A percentile compares a stretch with the other conserved stretches of the same genome.
These are phyloP conservation scores for Drosophila orena DNA, from an alignment of 1,140 invertebrate genomes.

Conservation along the genomic window DNA sequence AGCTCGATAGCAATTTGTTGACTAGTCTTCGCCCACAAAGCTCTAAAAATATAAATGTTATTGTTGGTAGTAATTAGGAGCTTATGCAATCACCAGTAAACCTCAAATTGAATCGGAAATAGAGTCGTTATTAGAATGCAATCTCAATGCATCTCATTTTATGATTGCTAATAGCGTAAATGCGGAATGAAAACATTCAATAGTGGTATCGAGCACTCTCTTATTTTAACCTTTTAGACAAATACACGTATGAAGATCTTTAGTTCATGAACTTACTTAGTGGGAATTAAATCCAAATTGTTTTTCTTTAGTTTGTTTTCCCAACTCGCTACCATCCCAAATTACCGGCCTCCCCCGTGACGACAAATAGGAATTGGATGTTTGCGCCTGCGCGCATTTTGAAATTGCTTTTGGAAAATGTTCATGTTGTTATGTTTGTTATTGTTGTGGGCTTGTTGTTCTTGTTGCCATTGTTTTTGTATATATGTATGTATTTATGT, in stretches of 20 bases:
- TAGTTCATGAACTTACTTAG: neutral
- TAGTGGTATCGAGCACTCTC: too few relatives aligned
- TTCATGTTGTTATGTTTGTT: constrained; percentile 66
- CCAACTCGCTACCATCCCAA: constrained; percentile 17
- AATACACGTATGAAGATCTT: too few relatives aligned
- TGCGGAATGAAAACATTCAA: too few relatives aligned
- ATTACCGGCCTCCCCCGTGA: constrained; percentile 19
- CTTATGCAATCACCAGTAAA: neutral
- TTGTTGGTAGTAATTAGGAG: neutral
- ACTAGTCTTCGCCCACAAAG: too few relatives aligned
- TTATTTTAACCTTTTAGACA: too few relatives aligned
- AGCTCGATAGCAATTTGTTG: neutral
- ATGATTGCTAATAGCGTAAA: neutral
- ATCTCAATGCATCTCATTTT: neutral
- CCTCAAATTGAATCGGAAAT: neutral
- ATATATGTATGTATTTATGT: constrained; percentile 32
- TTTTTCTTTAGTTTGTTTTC: constrained; percentile 49
- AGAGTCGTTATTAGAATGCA: neutral
- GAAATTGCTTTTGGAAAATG: constrained; percentile 65
- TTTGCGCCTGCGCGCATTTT: constrained; percentile 69
- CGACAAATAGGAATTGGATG: constrained; percentile 38
- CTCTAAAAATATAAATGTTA: neutral
- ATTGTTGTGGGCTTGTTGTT: constrained; percentile 73
- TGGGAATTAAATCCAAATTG: constrained; percentile 56
- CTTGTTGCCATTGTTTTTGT: constrained; percentile 48